Evolutionary conservation across 2,888 invertebrate genomes (phyloP).

Genomic region (Ditula angustiorana): DNA sequence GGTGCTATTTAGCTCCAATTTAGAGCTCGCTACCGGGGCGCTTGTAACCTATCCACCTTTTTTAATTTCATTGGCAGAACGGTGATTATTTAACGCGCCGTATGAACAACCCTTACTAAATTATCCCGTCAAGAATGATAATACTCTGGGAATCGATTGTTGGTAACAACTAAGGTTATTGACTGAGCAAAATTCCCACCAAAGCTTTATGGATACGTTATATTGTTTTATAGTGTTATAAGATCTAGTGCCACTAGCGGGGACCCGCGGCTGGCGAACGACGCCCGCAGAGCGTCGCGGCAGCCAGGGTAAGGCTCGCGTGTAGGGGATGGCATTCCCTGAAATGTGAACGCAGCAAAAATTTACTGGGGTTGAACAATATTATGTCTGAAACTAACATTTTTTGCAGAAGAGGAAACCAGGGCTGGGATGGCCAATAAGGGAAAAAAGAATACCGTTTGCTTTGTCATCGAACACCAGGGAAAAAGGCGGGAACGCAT

Average conservation of each 20-base stretch:
- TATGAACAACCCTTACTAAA: not conserved
- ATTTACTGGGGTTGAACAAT: conserved; percentile 33
- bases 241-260: conserved; percentile 28
- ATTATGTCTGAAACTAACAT: conserved; percentile 42
- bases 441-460: conserved; percentile 26
- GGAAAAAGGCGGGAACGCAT: conserved; percentile 32
- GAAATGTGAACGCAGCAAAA: not conserved
- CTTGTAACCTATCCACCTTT: too few relatives aligned
- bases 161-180: not conserved
- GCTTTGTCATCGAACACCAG: conserved; percentile 17
- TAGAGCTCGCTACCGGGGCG: too few relatives aligned
- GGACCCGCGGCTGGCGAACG: conserved; percentile 27
- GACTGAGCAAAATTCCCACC: not conserved
- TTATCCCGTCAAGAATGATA: not conserved
- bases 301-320: conserved; percentile 46
- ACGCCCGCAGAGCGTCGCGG: conserved; percentile 43
- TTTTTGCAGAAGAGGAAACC: conserved; percentile 43
- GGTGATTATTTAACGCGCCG: not conserved
- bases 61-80: too few relatives aligned
- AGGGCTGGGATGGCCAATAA: conserved; percentile 46
- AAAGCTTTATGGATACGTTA: not conserved
- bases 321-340: not conserved
- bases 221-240: conserved; percentile 38
- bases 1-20: too few relatives aligned
- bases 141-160: not conserved